Evolutionary conservation across 2,113 vertebrate genomes (phyloP), one percentile per base, ranked within the genome.

Genomic region (Pitta sordida): DNA sequence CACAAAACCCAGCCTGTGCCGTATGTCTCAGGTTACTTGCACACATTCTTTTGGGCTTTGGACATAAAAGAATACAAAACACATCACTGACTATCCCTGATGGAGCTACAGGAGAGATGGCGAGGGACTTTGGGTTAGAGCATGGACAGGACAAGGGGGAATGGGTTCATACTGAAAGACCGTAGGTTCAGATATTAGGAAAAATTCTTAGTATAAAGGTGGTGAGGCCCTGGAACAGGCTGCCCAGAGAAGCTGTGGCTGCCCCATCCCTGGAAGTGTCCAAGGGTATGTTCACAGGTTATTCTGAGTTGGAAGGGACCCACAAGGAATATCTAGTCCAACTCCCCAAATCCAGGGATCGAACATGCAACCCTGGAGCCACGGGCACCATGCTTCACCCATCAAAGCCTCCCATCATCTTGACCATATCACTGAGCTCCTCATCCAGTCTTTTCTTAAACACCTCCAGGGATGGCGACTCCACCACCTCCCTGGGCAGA

Each of bases 1-100:
- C 37, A 32, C 49, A 48, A 56, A 63, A 23, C 30, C 34, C 9
- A 46, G 13, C 29, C 56, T 1, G 0, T 8, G 37, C 15, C 63
- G 52, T 18, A 20, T 0, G 0, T 41, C 29, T n/a, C n/a, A n/a
- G 46, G 52, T 18, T 18, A 18, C 27, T 27, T 71, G 26, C 37
- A 65, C 37, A 65, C 8, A 1, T 46, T 63, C 36, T 58, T 58
- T 27, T 32, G 58, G 52, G 30, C 44, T 69, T 34, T 27, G 10
- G 36, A 62, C 2, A 0, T 26, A 36, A 56, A 5, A 46, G 15
- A 13, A 1, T 4, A 8, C 3, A 4, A 26, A 71, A 76, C 10
- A 37, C 41, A 23, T 27, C 48, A 63, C 10, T 37, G 53, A 41
- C 10, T 27, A 6, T 20, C 32, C 23, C 29, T 3, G 24, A 46